Percentiles rank a stretch among this genome's conserved stretches.
phyloP scores from a whole-genome alignment of 2,888 invertebrate species.

The Drosophila prolongata region DNA sequence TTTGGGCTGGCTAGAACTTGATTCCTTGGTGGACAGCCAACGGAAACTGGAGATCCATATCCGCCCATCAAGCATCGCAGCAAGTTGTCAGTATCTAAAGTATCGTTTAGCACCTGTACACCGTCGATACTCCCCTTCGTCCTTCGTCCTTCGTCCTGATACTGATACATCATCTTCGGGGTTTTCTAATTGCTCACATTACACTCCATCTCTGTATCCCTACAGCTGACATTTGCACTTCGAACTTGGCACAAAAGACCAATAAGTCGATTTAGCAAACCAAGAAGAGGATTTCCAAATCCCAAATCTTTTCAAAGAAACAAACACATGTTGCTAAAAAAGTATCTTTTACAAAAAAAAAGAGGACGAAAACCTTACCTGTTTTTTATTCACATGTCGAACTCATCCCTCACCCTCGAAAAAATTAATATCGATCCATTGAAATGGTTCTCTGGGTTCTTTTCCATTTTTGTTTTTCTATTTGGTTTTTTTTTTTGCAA shows the following conservation, averaged over 20 bases:
- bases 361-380: constrained; percentile 56
- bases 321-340: constrained; percentile 59
- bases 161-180: constrained; percentile 54
- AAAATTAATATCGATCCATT: constrained; percentile 57
- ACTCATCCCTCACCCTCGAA: constrained; percentile 1
- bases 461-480: constrained; percentile 25
- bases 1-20: constrained; percentile 28
- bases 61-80: constrained; percentile 58
- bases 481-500: constrained; percentile 53
- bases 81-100: constrained; percentile 47
- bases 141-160: constrained; percentile 18
- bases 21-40: constrained; percentile 20
- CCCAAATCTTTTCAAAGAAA: constrained; percentile 45
- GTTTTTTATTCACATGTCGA: constrained; percentile 70
- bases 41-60: constrained; percentile 60
- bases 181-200: constrained; percentile 70
- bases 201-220: constrained; percentile 31
- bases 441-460: constrained; percentile 45
- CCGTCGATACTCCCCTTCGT: constrained; percentile 4
- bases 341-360: constrained; percentile 71
- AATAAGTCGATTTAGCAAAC: constrained; percentile 70
- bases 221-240: constrained; percentile 73
- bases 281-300: constrained; percentile 15
- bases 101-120: constrained; percentile 69
- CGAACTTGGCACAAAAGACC: constrained; percentile 55